Base-by-base conservation (phyloP, 2,113 vertebrate species). In the Oceanites oceanicus region DNA sequence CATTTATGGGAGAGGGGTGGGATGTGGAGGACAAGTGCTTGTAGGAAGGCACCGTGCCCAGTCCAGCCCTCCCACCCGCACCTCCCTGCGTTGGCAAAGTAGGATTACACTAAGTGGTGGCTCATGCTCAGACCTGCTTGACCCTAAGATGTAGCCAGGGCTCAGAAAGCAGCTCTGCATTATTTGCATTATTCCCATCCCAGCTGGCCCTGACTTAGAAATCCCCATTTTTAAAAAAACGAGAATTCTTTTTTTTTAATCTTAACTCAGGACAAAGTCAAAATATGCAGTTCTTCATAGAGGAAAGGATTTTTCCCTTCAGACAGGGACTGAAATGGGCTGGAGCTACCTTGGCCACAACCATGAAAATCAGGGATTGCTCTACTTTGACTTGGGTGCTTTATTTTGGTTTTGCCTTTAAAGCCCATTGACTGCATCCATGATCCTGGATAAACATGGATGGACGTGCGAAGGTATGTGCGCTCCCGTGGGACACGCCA, bases 401-500 rank as follows among this genome's bases (percentile, higher is more conserved):
- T 75, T 38, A 14, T 29, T 92, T 70, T 45, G 66, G 11, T 74
- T 91, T 70, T 94, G 59, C 38, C 30, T 61, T 30, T 19, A 36
- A 44, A 90, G 50, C n/a, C 73, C 49, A 8, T 11, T 80, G 73
- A 20, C 55, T 58, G 27, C n/a, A 25, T 38, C 47, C 13, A 4
- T 5, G 12, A 9, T 47, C 18, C 58, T 61, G 75, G 71, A 21
- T 45, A 15, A 7, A 25, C 0, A 2, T 15, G 55, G 66, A 32
- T 13, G 42, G 55, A 8, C 2, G 1, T 6, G 5, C 13, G 13
- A 3, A 58, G 65, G 52, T 66, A 10, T 1, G 4, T 10, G 34
- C 1, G 11, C 25, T 65, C 65, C 58, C 2, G 0, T 21, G 44
- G 44, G 70, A 52, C 4, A 4, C 0, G 9, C 19, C 15, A 25